Percentiles rank a stretch among this genome's conserved stretches.
Evolutionary conservation across 2,888 invertebrate genomes (phyloP).

Genomic region (Drosophila quinaria): DNA sequence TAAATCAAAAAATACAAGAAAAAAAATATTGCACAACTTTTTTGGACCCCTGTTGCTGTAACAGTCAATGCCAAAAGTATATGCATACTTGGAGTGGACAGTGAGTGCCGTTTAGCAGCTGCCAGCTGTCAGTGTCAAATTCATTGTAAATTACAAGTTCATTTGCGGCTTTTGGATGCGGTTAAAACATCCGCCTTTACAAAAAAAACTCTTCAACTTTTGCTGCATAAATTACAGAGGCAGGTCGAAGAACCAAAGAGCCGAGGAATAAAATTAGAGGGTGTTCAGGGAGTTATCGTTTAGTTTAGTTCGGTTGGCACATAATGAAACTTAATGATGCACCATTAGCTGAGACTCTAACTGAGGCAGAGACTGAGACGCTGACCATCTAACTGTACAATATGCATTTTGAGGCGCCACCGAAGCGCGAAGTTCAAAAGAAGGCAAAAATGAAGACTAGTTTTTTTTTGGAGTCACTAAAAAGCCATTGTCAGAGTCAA

Average conservation of each 20-base stretch:
- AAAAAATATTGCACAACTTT: constrained; percentile 32
- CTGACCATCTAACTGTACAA: constrained; percentile 61
- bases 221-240: constrained; percentile 63
- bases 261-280: not conserved
- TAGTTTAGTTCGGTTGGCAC: constrained; percentile 26
- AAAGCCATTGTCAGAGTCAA: constrained; percentile 42
- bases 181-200: constrained; percentile 70
- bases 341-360: constrained; percentile 37
- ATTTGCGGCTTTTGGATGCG: constrained; percentile 59
- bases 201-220: constrained; percentile 33
- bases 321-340: constrained; percentile 79
- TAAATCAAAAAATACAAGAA: constrained; percentile 6
- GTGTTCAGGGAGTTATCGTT: not conserved
- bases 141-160: constrained; percentile 78
- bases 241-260: constrained; percentile 21
- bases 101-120: constrained; percentile 46
- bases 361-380: not conserved
- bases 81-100: constrained; percentile 20
- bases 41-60: not conserved
- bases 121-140: constrained; percentile 77
- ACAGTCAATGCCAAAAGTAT: constrained; percentile 60
- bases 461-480: not conserved
- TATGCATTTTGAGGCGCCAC: constrained; percentile 63
- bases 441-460: not conserved
- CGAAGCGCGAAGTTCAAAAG: constrained; percentile 68